These are phyloP conservation scores for Heterodera carotae DNA, from an alignment of 1,140 invertebrate genomes.

Conservation along the genomic window DNA sequence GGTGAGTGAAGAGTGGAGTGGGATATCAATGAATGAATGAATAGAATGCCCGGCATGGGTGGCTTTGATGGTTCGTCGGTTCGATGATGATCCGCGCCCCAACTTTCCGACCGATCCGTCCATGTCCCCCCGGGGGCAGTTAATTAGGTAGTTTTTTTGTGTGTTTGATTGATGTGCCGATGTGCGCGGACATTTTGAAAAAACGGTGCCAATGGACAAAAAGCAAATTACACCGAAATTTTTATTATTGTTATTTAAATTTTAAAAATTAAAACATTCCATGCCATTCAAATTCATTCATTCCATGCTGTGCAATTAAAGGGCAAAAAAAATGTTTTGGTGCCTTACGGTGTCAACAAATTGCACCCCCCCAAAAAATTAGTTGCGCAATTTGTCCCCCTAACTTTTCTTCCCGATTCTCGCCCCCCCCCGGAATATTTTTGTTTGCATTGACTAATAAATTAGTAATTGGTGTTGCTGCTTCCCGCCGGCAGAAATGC, in stretches of 20 bases:
- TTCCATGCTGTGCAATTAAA: background rate
- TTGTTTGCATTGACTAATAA: constrained; percentile 16
- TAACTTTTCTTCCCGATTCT: background rate
- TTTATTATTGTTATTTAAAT: too few species aligned
- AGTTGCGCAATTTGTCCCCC: constrained; percentile 22
- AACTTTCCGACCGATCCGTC: background rate
- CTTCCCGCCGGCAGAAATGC: background rate
- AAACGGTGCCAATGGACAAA: too few species aligned
- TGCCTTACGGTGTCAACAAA: background rate
- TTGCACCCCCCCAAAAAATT: background rate
- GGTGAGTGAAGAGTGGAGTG: background rate
- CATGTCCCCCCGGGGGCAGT: background rate
- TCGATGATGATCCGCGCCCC: background rate
- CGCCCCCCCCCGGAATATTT: constrained; percentile 8
- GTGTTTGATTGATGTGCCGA: background rate
- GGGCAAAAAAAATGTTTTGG: background rate
- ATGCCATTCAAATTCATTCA: constrained; percentile 7
- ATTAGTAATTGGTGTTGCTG: too few species aligned
- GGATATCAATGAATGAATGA: too few species aligned
- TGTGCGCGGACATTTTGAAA: too few species aligned
- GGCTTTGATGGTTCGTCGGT: too few species aligned
- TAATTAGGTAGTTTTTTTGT: background rate
- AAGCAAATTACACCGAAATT: too few species aligned
- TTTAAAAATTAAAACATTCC: too few species aligned
- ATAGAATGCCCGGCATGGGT: too few species aligned